These are phyloP conservation scores for Cricetomys ansorgei DNA, from an alignment of 2,113 vertebrate species.

Conservation along the genomic window DNA sequence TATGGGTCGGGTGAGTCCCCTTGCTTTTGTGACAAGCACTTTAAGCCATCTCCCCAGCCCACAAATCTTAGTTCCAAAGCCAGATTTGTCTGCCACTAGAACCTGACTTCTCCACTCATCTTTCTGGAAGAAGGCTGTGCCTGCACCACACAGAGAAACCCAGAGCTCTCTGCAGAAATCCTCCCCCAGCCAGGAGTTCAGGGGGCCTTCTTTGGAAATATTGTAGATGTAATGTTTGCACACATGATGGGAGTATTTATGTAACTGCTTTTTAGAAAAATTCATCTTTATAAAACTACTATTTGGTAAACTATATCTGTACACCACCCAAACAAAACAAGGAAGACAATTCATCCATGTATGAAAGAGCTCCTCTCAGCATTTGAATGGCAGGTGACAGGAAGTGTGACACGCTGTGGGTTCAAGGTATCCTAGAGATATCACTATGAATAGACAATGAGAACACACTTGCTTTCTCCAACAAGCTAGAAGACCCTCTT, in stretches of 20 bases:
- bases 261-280: background rate
- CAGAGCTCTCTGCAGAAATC: background rate
- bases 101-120: background rate
- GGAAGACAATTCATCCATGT: background rate
- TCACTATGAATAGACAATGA: background rate
- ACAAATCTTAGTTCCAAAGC: background rate
- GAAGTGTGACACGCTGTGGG: background rate
- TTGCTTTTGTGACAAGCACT: background rate
- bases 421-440: background rate
- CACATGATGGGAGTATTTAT: background rate
- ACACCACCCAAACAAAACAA: background rate
- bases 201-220: background rate
- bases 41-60: background rate
- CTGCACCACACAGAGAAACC: background rate
- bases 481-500: background rate
- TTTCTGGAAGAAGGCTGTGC: background rate
- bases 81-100: background rate
- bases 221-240: fast-evolving
- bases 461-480: background rate
- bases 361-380: background rate
- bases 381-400: background rate
- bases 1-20: too few species aligned
- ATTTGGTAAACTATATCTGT: background rate
- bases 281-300: background rate
- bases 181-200: background rate